Percentiles rank a stretch among this genome's conserved stretches.
Conservation (phyloP, 2,888 invertebrate genomes). For the Cyrtodaria siliqua region DNA sequence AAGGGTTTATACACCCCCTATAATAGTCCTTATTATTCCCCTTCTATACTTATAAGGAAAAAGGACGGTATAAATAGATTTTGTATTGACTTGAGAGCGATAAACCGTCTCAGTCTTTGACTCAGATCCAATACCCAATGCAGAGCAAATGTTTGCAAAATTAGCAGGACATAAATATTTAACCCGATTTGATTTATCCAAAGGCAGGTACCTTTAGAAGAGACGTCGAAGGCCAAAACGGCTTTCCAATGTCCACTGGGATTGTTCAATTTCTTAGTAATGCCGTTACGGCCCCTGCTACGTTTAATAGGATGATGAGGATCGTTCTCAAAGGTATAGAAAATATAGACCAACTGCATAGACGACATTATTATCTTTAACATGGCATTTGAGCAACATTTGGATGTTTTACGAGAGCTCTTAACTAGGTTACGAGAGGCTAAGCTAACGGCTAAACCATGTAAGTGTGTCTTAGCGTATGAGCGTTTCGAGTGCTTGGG, state of each 20-base stretch:
- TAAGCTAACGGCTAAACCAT: slow-evolving; percentile 47
- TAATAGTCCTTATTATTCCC: slow-evolving; percentile 54
- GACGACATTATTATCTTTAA: slow-evolving; percentile 53
- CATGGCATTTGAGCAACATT: slow-evolving; percentile 48
- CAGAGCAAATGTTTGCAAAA: slow-evolving; percentile 63
- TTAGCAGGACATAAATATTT: slow-evolving; percentile 49
- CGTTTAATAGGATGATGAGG: slow-evolving; percentile 43
- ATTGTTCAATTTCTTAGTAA: slow-evolving; percentile 29
- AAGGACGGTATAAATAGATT: slow-evolving; percentile 53
- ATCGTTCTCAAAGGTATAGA: slow-evolving; percentile 36
- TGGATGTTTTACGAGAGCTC: slow-evolving; percentile 33
- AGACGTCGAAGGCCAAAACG: slow-evolving; percentile 28
- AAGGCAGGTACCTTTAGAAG: slow-evolving; percentile 53
- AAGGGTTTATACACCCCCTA: slow-evolving; percentile 59
- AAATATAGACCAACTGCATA: slow-evolving; percentile 39
- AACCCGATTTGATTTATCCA: slow-evolving; percentile 48
- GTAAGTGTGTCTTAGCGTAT: slow-evolving; percentile 24
- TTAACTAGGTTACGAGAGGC: slow-evolving; percentile 33
- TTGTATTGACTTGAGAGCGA: slow-evolving; percentile 63
- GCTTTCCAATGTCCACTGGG: slow-evolving; percentile 51
- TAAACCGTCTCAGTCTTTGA: slow-evolving; percentile 63
- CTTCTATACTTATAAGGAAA: slow-evolving; percentile 59
- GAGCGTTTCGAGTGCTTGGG: slow-evolving; percentile 26
- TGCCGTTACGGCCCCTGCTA: slow-evolving; percentile 38
- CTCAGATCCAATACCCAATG: slow-evolving; percentile 64